Evolutionary conservation across 2,888 invertebrate genomes (phyloP).

Genomic region (Zygogramma bicolorata): DNA sequence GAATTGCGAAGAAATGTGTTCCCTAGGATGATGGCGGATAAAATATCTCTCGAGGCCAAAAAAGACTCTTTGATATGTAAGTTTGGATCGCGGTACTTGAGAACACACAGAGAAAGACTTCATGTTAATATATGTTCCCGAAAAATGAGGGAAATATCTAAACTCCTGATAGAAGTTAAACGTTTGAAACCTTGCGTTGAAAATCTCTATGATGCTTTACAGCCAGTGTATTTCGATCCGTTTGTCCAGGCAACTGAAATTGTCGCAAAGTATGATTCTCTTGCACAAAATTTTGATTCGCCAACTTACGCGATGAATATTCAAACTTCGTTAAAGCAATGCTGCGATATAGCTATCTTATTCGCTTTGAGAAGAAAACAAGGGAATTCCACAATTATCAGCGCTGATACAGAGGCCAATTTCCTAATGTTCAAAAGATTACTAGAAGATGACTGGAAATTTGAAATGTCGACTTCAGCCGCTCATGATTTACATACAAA

Average conservation of each 20-base stretch:
- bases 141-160: slow-evolving; percentile 38
- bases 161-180: too few relatives aligned
- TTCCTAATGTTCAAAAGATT: slow-evolving; percentile 40
- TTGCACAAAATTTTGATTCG: slow-evolving; percentile 9
- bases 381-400: slow-evolving; percentile 1
- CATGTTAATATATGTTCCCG: slow-evolving; percentile 24
- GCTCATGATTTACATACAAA: slow-evolving; percentile 36
- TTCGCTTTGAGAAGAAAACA: slow-evolving; percentile 31
- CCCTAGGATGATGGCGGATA: not conserved
- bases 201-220: slow-evolving; percentile 15
- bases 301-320: slow-evolving; percentile 28
- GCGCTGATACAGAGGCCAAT: slow-evolving; percentile 18
- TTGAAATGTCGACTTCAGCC: slow-evolving; percentile 36
- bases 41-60: not conserved
- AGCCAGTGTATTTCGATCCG: slow-evolving; percentile 27
- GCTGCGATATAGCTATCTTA: slow-evolving; percentile 44
- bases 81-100: slow-evolving; percentile 37
- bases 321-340: slow-evolving; percentile 43
- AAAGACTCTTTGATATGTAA: not conserved
- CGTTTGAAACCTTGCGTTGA: slow-evolving; percentile 17
- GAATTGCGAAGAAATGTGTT: not conserved
- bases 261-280: slow-evolving; percentile 12
- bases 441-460: slow-evolving; percentile 39
- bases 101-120: slow-evolving; percentile 38
- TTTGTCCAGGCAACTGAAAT: slow-evolving; percentile 30